phyloP scores from a whole-genome alignment of 53 echinoderm and acorn worm species.

The Holothuria leucospilota region DNA sequence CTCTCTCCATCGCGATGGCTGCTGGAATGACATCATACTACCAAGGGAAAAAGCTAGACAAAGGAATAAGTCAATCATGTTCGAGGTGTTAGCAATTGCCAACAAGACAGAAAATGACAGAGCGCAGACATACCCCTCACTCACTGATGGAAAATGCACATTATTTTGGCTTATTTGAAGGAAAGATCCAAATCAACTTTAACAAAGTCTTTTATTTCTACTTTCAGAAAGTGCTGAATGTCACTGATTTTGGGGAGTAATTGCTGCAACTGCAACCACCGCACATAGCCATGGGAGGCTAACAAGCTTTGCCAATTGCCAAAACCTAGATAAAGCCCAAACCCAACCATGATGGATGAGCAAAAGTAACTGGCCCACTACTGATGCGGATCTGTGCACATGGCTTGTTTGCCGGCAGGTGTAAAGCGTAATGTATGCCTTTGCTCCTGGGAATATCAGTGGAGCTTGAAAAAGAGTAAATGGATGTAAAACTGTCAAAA shows the following conservation, averaged over 20 bases:
- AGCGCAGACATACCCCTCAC: too few species aligned
- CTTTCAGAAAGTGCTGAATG: too few species aligned
- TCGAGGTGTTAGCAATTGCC: neutral
- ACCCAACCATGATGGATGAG: slow-evolving; percentile 9
- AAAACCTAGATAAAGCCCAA: neutral
- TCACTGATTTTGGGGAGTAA: too few species aligned
- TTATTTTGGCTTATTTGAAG: too few species aligned
- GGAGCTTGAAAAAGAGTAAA: too few species aligned
- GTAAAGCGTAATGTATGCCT: neutral
- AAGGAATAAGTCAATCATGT: slow-evolving; percentile 29
- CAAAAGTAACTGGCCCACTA: neutral
- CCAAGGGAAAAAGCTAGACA: slow-evolving; percentile 16
- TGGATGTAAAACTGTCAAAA: too few species aligned
- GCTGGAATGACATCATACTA: slow-evolving; percentile 1
- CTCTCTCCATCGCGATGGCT: neutral
- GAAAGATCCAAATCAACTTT: too few species aligned
- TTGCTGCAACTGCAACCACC: too few species aligned
- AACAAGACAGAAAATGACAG: too few species aligned
- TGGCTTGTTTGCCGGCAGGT: slow-evolving; percentile 3
- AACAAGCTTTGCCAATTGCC: neutral
- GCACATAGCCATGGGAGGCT: too few species aligned
- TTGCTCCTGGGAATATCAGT: neutral
- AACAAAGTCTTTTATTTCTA: too few species aligned
- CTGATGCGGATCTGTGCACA: neutral
- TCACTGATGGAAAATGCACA: too few species aligned